Evolutionary conservation across 2,888 invertebrate genomes (phyloP).

Genomic region (Atethmia centrago): DNA sequence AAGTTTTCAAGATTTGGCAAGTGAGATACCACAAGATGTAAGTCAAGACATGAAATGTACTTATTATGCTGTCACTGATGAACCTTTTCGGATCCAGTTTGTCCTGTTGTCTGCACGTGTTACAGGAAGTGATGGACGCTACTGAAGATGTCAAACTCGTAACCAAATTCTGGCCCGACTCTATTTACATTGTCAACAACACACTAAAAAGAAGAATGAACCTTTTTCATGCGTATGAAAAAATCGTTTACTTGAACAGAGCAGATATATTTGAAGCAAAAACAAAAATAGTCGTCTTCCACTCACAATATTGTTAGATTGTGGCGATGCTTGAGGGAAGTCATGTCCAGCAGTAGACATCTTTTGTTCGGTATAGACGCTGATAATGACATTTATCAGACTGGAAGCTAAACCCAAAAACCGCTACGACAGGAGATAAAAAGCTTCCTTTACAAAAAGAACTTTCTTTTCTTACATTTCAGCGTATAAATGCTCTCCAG

Average conservation of each 20-base stretch:
- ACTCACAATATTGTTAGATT: background rate
- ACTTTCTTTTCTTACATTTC: constrained; percentile 13
- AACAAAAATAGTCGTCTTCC: background rate
- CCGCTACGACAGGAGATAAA: background rate
- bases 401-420: background rate
- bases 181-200: background rate
- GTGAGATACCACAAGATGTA: constrained; percentile 92
- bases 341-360: background rate
- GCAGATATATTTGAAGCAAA: background rate
- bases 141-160: background rate
- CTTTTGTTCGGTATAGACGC: too few relatives aligned
- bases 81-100: too few relatives aligned
- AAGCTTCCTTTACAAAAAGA: background rate
- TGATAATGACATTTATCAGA: background rate
- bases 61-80: background rate
- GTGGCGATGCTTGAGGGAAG: background rate
- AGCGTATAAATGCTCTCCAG: constrained; percentile 93
- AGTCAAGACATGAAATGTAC: constrained; percentile 65
- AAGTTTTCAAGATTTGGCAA: constrained; percentile 93
- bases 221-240: background rate
- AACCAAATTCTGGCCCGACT: background rate
- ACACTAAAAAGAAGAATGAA: background rate
- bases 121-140: background rate
- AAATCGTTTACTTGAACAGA: background rate
- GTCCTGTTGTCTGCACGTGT: background rate